These are phyloP conservation scores for Borostomias antarcticus DNA, from an alignment of 2,797 vertebrate species.

Conservation along the genomic window DNA sequence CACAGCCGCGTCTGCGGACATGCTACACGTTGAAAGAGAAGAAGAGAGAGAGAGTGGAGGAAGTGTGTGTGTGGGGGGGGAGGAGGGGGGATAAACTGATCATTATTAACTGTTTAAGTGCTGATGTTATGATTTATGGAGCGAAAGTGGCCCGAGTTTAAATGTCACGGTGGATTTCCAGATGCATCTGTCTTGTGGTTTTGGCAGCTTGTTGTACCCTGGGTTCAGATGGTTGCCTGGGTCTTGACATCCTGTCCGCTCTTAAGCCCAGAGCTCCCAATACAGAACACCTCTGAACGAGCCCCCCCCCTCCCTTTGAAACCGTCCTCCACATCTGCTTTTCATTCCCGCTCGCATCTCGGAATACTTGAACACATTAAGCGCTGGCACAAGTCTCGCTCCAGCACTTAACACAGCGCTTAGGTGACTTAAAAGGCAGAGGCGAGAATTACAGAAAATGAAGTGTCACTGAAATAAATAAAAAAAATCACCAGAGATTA, in stretches of 20 bases:
- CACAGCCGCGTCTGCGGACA: neutral
- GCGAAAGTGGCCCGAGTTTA: slow-evolving; percentile 84
- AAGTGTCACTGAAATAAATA: slow-evolving; percentile 89
- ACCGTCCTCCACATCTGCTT: slow-evolving; percentile 89
- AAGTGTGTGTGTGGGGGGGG: too few relatives aligned
- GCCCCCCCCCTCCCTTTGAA: slow-evolving; percentile 46
- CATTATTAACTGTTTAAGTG: slow-evolving; percentile 84
- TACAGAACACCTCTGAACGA: neutral
- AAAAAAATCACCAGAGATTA: slow-evolving; percentile 79
- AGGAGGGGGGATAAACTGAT: slow-evolving; percentile 63
- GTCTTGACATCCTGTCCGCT: slow-evolving; percentile 73
- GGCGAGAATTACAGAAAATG: slow-evolving; percentile 89
- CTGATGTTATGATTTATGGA: slow-evolving; percentile 85
- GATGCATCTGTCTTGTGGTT: slow-evolving; percentile 86
- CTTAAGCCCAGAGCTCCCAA: neutral
- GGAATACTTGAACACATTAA: slow-evolving; percentile 88
- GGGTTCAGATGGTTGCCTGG: slow-evolving; percentile 84
- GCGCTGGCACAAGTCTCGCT: slow-evolving; percentile 81
- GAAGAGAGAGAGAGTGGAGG: neutral
- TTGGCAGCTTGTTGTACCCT: slow-evolving; percentile 85
- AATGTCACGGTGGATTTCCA: slow-evolving; percentile 88
- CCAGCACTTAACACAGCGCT: slow-evolving; percentile 81
- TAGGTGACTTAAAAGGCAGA: slow-evolving; percentile 89
- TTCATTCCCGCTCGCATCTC: slow-evolving; percentile 84
- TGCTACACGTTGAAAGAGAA: neutral